Conservation (phyloP, 1,140 invertebrate species). For the Drosophila truncata region DNA sequence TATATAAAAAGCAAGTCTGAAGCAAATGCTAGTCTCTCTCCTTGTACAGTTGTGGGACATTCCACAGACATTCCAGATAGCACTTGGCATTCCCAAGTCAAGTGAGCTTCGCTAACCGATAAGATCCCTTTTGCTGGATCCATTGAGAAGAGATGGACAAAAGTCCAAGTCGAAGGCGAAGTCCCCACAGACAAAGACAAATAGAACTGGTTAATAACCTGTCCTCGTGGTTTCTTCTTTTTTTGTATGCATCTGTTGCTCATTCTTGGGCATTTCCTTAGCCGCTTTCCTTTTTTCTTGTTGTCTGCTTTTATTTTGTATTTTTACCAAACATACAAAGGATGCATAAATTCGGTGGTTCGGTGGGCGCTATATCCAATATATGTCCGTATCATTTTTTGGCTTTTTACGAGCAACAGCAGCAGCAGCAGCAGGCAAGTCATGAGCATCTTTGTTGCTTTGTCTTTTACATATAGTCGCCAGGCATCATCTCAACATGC, state of each 20-base stretch:
- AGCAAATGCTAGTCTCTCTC: too few species aligned
- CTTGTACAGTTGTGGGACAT: background rate
- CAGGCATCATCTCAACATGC: constrained; percentile 4
- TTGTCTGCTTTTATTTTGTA: background rate
- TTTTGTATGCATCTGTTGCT: constrained; percentile 33
- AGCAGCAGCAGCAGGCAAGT: too few species aligned
- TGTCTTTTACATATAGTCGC: constrained; percentile 36
- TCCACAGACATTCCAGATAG: constrained; percentile 23
- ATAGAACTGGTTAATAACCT: constrained; percentile 59
- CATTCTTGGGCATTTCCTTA: constrained; percentile 28
- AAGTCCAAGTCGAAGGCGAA: constrained; percentile 2
- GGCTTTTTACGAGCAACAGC: constrained; percentile 62
- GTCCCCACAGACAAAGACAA: constrained; percentile 38
- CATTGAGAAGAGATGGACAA: constrained; percentile 22
- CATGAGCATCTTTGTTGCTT: constrained; percentile 45
- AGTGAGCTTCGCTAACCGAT: constrained; percentile 21
- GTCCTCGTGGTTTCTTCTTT: constrained; percentile 27
- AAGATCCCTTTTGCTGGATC: constrained; percentile 21
- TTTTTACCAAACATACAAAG: constrained; percentile 45
- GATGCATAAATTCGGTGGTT: constrained; percentile 50
- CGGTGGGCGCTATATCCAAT: constrained; percentile 22
- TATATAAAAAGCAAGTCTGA: background rate
- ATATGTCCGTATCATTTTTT: constrained; percentile 51
- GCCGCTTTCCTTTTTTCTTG: background rate
- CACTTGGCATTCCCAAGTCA: constrained; percentile 28